A percentile compares a stretch with the other conserved stretches of the same genome.
Conservation (phyloP, 1,140 invertebrate species). For the Drosophila mauritiana region DNA sequence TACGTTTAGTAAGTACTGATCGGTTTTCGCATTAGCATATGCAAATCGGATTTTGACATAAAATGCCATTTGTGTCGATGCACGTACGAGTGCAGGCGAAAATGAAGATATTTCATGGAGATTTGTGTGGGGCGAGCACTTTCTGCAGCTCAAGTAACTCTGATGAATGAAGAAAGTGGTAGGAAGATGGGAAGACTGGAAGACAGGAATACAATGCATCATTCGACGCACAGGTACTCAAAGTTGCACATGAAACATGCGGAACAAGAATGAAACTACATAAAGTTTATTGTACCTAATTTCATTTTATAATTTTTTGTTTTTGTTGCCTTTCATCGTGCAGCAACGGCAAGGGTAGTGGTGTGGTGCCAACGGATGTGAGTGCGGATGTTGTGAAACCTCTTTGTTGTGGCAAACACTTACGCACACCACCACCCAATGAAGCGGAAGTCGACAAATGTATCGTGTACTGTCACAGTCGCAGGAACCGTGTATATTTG, state of each 20-base stretch:
- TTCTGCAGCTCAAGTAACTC: neutral
- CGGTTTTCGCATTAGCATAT: too few relatives aligned
- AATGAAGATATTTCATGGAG: too few relatives aligned
- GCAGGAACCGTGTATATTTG: conserved; percentile 1
- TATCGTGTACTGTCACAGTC: conserved; percentile 42
- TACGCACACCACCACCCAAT: conserved; percentile 42
- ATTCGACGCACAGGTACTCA: conserved; percentile 5
- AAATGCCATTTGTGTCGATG: too few relatives aligned
- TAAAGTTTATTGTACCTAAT: conserved; percentile 56
- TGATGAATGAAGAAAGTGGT: neutral
- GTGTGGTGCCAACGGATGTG: conserved; percentile 41
- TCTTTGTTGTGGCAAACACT: conserved; percentile 56
- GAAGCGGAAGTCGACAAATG: conserved; percentile 67
- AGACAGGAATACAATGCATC: neutral
- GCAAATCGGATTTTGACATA: too few relatives aligned
- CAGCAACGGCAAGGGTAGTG: neutral
- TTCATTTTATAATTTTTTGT: conserved; percentile 25
- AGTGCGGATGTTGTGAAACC: conserved; percentile 62
- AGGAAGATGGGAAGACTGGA: neutral
- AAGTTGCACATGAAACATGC: neutral
- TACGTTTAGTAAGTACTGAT: too few relatives aligned
- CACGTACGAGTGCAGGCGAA: too few relatives aligned
- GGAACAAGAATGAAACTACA: conserved; percentile 22
- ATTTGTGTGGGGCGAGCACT: neutral
- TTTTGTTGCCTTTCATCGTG: neutral